These are phyloP conservation scores for Bimastos eiseni DNA, from an alignment of 2,888 invertebrate genomes.

Conservation along the genomic window DNA sequence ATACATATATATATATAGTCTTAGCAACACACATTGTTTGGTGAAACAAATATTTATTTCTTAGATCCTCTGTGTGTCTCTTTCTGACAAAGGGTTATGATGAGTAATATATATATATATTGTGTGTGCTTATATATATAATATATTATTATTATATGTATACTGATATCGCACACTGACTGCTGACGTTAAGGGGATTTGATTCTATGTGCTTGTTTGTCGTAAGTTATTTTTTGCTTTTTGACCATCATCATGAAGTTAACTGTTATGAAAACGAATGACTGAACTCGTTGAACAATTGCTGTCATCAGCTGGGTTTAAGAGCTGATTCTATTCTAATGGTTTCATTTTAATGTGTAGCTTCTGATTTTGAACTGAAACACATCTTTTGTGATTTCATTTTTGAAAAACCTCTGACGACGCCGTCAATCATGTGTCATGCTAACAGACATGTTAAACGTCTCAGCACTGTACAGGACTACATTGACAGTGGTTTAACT, in stretches of 20 bases:
- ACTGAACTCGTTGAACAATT: background rate
- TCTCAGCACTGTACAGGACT: too few species aligned
- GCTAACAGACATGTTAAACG: background rate
- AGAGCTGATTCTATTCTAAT: background rate
- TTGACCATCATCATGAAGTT: background rate
- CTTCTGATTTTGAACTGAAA: background rate
- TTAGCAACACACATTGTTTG: too few species aligned
- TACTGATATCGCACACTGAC: background rate
- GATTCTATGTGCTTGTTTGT: constrained; percentile 13
- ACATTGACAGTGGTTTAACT: too few species aligned
- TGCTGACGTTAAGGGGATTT: background rate
- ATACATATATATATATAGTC: background rate
- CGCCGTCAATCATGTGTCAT: background rate
- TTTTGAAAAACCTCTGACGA: background rate
- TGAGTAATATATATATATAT: background rate
- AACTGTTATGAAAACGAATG: background rate
- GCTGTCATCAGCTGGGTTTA: background rate
- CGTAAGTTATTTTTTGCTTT: constrained; percentile 2
- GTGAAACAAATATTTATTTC: too few species aligned
- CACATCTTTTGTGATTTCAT: background rate
- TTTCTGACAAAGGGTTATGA: background rate
- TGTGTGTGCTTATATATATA: too few species aligned
- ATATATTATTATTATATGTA: too few species aligned
- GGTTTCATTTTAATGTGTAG: background rate
- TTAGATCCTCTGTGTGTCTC: too few species aligned